phyloP scores from a whole-genome alignment of 2,113 vertebrate genomes.

The Tetrao urogallus region DNA sequence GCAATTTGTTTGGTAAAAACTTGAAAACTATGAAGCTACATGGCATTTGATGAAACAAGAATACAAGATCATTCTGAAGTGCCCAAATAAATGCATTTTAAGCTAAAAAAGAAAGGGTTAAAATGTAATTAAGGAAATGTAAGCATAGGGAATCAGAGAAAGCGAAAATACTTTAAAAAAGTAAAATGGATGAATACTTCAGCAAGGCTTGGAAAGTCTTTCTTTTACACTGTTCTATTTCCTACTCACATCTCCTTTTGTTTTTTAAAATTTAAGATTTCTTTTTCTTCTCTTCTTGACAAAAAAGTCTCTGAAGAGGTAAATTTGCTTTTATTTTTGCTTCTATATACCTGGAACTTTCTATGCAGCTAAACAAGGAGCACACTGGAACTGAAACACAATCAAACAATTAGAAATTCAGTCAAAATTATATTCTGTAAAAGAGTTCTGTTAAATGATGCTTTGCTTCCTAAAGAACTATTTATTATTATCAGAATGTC shows the following conservation, averaged over 20 bases:
- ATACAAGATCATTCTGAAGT: not conserved
- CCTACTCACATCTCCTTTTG: not conserved
- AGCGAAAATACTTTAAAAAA: not conserved
- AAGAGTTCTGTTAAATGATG: not conserved
- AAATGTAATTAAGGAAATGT: not conserved
- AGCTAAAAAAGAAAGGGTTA: fast-evolving
- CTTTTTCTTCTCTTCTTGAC: not conserved
- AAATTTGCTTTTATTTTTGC: not conserved
- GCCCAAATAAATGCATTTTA: not conserved
- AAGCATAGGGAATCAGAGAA: not conserved
- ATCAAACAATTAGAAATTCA: not conserved
- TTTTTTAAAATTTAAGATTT: not conserved
- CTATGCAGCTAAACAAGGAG: not conserved
- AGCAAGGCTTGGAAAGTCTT: fast-evolving
- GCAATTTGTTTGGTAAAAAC: not conserved
- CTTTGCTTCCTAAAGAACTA: not conserved
- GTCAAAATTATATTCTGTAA: not conserved
- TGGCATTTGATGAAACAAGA: not conserved
- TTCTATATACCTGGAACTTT: not conserved
- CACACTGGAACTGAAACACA: not conserved
- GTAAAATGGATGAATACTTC: not conserved
- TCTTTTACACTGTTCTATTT: not conserved
- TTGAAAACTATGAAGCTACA: not conserved
- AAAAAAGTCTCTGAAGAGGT: not conserved
- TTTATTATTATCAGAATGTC: not conserved